Conservation (phyloP, 2,888 invertebrate genomes). For the Steromphala cineraria region DNA sequence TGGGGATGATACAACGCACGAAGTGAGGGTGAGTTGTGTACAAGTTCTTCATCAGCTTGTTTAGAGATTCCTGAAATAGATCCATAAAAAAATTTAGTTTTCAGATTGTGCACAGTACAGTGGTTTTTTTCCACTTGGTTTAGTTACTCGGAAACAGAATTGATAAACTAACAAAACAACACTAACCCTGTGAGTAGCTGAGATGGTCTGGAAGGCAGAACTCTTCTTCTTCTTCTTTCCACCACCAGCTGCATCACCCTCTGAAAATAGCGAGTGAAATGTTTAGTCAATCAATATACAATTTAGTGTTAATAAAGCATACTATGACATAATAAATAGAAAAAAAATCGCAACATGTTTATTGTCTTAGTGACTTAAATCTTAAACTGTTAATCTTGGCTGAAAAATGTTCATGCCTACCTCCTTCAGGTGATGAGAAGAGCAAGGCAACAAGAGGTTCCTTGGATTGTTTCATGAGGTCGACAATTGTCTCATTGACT, state of each 20-base stretch:
- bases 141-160: too few species aligned
- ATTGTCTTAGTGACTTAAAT: too few species aligned
- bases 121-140: too few species aligned
- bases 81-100: not conserved
- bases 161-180: too few species aligned
- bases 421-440: constrained; percentile 55
- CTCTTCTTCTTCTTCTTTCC: constrained; percentile 95
- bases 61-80: constrained; percentile 78
- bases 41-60: constrained; percentile 92
- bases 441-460: constrained; percentile 62
- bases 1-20: constrained; percentile 99
- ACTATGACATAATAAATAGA: too few species aligned
- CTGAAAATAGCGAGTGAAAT: too few species aligned
- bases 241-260: constrained; percentile 24
- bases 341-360: too few species aligned
- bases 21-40: constrained; percentile 84
- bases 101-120: too few species aligned
- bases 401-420: constrained; percentile 1
- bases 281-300: too few species aligned
- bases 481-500: constrained; percentile 98
- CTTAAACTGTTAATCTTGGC: too few species aligned
- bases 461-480: constrained; percentile 90
- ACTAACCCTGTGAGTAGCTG: constrained; percentile 91
- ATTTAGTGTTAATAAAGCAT: too few species aligned
- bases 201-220: constrained; percentile 98